Conservation (phyloP, 1,140 invertebrate species). For the Brachystomella parvula region DNA sequence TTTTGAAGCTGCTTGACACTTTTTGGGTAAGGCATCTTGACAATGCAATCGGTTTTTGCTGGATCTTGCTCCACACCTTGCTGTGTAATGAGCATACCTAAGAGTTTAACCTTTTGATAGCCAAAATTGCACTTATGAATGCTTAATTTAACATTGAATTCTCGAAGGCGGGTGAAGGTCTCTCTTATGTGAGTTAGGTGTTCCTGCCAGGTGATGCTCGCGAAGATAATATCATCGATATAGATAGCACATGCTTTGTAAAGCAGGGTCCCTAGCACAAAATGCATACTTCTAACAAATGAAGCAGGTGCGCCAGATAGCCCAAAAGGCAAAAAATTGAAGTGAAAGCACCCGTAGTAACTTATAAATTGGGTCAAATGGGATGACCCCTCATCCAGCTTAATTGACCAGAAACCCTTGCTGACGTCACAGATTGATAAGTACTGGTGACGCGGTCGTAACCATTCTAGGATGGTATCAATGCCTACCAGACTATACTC, state of each 20-base stretch:
- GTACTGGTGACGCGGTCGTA: neutral
- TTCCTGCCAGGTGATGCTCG: neutral
- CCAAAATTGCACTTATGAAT: slow-evolving; percentile 5
- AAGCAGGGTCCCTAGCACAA: neutral
- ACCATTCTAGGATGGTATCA: slow-evolving; percentile 1
- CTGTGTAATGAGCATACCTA: neutral
- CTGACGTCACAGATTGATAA: neutral
- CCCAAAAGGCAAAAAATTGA: neutral
- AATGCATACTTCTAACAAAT: neutral
- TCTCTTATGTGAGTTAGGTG: neutral
- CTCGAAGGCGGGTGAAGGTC: neutral
- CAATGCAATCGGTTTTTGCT: no score
- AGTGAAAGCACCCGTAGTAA: neutral
- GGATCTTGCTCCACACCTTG: no score
- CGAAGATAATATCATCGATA: neutral
- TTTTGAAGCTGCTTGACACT: no score
- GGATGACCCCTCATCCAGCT: neutral
- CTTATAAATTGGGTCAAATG: neutral
- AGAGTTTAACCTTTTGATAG: neutral
- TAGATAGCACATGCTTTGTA: neutral
- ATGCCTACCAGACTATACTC: neutral
- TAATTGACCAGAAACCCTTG: neutral
- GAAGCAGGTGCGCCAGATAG: neutral
- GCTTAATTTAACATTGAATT: neutral
- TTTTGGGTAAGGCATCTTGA: no score